Evolutionary conservation across 2,888 invertebrate species (phyloP).

Genomic region (Polydesmus complanatus): DNA sequence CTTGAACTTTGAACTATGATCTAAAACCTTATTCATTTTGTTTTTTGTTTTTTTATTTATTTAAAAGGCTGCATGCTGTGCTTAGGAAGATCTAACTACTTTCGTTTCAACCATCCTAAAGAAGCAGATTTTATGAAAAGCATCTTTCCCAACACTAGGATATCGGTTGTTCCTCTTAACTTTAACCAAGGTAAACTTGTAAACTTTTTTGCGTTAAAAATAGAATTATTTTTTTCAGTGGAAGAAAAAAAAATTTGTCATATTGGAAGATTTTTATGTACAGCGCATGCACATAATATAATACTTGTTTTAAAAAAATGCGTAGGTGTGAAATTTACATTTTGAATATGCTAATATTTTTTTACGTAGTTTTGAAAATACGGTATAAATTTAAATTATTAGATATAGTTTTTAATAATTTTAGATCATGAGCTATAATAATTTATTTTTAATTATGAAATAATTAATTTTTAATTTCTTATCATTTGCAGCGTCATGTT

Average conservation of each 20-base stretch:
- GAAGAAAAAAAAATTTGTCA: neutral
- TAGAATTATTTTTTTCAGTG: neutral
- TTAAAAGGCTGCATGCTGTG: conserved; percentile 72
- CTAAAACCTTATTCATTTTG: neutral
- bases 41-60: conserved; percentile 6
- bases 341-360: neutral
- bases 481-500: neutral
- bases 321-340: no score
- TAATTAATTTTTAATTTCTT: neutral
- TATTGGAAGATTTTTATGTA: neutral
- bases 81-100: conserved; percentile 76
- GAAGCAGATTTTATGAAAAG: conserved; percentile 78
- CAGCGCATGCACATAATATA: no score
- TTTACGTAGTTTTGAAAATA: neutral
- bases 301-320: no score
- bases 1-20: neutral
- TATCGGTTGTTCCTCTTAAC: conserved; percentile 63
- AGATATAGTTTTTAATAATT: no score
- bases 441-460: neutral
- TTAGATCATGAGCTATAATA: no score
- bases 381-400: no score
- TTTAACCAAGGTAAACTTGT: conserved; percentile 38
- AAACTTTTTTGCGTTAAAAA: conserved; percentile 3
- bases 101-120: conserved; percentile 83
- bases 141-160: conserved; percentile 57